A percentile compares a stretch with the other conserved stretches of the same genome.
phyloP scores from a whole-genome alignment of 2,797 vertebrate genomes.

The Aquila chrysaetos region DNA sequence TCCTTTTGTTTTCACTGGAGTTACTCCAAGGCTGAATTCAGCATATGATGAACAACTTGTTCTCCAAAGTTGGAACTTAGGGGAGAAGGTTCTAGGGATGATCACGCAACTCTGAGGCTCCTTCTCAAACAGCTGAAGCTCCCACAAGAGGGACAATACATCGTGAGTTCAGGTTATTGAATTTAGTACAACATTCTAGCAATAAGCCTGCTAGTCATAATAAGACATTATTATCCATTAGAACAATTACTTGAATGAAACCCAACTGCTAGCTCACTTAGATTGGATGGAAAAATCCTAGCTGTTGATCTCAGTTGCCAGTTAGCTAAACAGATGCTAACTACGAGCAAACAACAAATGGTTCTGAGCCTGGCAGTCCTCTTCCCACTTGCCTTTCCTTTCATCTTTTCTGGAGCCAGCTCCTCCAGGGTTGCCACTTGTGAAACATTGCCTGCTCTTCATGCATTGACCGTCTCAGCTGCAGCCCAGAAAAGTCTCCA shows the following conservation, averaged over 20 bases:
- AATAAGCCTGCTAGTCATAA: constrained; percentile 24
- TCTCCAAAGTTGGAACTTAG: constrained; percentile 22
- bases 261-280: neutral
- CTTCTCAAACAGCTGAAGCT: constrained; percentile 15
- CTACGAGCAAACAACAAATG: neutral
- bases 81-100: constrained; percentile 41
- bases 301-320: neutral
- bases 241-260: constrained; percentile 44
- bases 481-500: neutral
- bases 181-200: neutral
- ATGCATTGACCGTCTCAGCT: neutral
- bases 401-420: neutral
- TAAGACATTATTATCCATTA: constrained; percentile 30
- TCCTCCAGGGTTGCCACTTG: neutral
- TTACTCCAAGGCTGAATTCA: constrained; percentile 52
- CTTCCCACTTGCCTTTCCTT: neutral
- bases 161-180: neutral
- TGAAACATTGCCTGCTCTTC: neutral
- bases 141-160: neutral
- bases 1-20: constrained; percentile 62
- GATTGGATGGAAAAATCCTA: neutral
- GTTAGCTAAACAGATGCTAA: neutral
- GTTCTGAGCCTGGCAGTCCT: neutral
- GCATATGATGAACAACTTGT: constrained; percentile 51
- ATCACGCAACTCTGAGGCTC: constrained; percentile 30